Base-by-base conservation (phyloP, 2,888 invertebrate genomes). In the Ptychoptera contaminata region DNA sequence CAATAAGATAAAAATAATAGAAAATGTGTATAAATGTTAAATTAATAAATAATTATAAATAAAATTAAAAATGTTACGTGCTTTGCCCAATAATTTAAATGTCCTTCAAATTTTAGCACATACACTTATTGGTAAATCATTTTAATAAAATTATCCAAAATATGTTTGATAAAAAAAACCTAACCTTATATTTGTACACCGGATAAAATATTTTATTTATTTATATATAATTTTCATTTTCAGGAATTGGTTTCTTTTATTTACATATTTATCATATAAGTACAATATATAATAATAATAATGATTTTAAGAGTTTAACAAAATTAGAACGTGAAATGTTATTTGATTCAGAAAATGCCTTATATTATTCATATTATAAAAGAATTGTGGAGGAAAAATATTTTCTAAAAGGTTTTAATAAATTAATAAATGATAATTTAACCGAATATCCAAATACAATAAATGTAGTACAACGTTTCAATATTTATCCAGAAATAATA, bases 341-440 rank as follows among this genome's bases (percentile, higher is more conserved):
- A 7, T 75, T 92, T 44, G 69, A 85, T 2, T 83, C 87, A 2
- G 91, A 92, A 67, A 84, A 87, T 81, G 90, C 88, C 0, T 74
- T 91, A 54, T 91, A 91, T 59, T 92, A 84, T 60, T 86, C 83
- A 0, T 92, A 85, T 61, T 91, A 80, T 63, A 92, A 92, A 58
- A 81, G 78, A 0, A 67, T 92, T 40, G 76, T 81, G 1, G 77
- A 81, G 49, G 70, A 85, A 48, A 66, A 71, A 14, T 61, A 76
- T 54, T 65, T 82, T 61, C 51, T 63, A 55, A 59, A 72, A 1
- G 86, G 84, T 0, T 66, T 85, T 40, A 58, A 72, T 1, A 71
- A 71, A 50, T 56, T 82, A 1, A 75, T 77, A 60, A 71, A 77
- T 48, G 83, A 90, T 56, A 79, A 80, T 52, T 63, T 79, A 16